Evolutionary conservation across 2,113 vertebrate species (phyloP).

Genomic region (Amphiprion percula): DNA sequence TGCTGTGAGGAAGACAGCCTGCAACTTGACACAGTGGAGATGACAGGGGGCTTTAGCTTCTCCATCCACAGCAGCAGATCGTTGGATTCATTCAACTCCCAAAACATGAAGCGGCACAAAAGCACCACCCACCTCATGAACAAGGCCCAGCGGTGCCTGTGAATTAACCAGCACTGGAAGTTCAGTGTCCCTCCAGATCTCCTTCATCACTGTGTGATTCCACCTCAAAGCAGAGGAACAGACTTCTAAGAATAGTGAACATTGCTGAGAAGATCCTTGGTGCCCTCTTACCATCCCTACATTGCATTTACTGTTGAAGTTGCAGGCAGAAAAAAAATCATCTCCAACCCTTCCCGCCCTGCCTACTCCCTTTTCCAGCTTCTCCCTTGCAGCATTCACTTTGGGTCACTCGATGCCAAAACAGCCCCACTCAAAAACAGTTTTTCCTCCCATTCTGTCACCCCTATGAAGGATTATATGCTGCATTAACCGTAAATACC

Average conservation of each 20-base stretch:
- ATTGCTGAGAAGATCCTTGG: background rate
- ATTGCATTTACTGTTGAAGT: background rate
- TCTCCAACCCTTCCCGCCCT: background rate
- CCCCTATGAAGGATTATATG: background rate
- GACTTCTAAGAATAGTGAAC: background rate
- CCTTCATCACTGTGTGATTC: background rate
- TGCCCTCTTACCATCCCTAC: background rate
- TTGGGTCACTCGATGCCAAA: background rate
- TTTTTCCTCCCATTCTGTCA: background rate
- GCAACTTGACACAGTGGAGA: background rate
- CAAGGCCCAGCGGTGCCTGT: background rate
- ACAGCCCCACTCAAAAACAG: background rate
- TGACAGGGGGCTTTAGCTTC: background rate
- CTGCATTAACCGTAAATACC: background rate
- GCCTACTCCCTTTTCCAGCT: background rate
- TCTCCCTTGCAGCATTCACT: background rate
- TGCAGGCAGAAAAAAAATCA: background rate
- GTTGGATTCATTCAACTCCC: background rate
- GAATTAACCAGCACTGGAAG: too few species aligned
- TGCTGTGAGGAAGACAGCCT: conserved; percentile 1
- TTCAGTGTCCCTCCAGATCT: background rate
- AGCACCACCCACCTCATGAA: background rate
- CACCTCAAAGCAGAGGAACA: background rate
- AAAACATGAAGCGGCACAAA: background rate
- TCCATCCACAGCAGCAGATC: background rate